Percentiles rank a stretch among this genome's conserved stretches.
These are phyloP conservation scores for Pachycephala philippinensis DNA, from an alignment of 2,113 vertebrate genomes.

Conservation along the genomic window DNA sequence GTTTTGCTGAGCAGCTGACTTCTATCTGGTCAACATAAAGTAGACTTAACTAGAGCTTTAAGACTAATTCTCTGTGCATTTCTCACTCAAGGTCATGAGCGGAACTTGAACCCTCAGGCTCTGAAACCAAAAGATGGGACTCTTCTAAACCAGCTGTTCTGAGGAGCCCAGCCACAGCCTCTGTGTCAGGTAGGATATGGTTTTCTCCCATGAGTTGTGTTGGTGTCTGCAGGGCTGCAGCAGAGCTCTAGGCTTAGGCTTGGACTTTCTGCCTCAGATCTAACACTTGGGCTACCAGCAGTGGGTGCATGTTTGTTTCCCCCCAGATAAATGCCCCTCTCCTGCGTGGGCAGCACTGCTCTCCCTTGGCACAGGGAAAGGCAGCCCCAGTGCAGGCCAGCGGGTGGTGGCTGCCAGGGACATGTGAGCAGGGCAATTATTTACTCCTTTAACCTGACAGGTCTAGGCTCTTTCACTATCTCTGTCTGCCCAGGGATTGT, in stretches of 20 bases:
- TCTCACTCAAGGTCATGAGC: not conserved
- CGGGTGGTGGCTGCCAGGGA: not conserved
- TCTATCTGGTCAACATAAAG: not conserved
- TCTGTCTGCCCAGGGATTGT: not conserved
- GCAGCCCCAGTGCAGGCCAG: not conserved
- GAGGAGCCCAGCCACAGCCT: not conserved
- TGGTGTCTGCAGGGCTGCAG: not conserved
- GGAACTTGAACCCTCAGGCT: not conserved
- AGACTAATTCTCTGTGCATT: not conserved
- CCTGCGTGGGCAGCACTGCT: accelerated
- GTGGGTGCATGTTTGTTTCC: accelerated
- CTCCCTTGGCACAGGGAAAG: not conserved
- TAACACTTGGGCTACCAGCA: not conserved
- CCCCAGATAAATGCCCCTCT: not conserved
- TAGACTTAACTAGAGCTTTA: not conserved
- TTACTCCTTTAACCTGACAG: not conserved
- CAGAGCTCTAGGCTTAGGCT: not conserved
- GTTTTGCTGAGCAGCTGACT: not conserved
- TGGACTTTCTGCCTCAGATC: not conserved
- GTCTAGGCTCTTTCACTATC: not conserved
- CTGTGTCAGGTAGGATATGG: accelerated
- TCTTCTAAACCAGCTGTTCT: not conserved
- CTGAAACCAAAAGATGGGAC: not conserved
- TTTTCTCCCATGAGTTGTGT: accelerated
- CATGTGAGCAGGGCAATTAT: accelerated